Evolutionary conservation across 1,140 invertebrate species (phyloP), one percentile per base, ranked within the genome.

Genomic region (Asobara japonica): DNA sequence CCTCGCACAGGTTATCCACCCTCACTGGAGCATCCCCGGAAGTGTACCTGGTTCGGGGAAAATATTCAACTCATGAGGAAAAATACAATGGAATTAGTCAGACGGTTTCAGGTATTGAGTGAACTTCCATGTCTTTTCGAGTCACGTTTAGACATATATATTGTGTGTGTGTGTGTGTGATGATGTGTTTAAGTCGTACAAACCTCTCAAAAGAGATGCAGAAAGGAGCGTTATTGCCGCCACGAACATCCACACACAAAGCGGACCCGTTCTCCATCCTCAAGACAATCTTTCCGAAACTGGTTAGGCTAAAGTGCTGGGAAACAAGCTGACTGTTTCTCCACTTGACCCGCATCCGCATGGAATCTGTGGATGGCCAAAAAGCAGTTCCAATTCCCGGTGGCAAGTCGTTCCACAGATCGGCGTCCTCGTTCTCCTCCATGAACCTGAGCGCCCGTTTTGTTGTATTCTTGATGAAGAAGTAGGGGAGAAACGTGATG

Each of bases 391-490:
- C 93, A 83, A 94, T 92, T 62, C 89, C 88, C 1, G 92, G 91
- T 3, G 89, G 83, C 27, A 95, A 86, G 85, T 96, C 94, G 45
- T 93, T 91, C 94, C 94, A 96, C 0, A 95, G 85, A 85, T 96
- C 94, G 0, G 93, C 93, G 41, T 92, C 89, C 79, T 95, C 93
- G 79, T 95, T 95, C 77, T 95, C 91, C 79, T 96, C 94, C 94
- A 95, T 95, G 83, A 93, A 95, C 25, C 93, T 86, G 18, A 96
- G 83, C 45, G 90, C 89, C 72, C 90, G 89, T 71, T 89, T 90
- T 0, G 92, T 93, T 74, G 92, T 91, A 84, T 97, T 97, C 65
- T 89, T 89, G 0, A 97, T 90, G 64, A 95, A 88, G 84, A 96
- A 96, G 86, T 94, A 96, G 0, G 96, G 95, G 13, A 94, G 88